These are phyloP conservation scores for Phocoena phocoena DNA, from an alignment of 2,113 vertebrate species.

Conservation along the genomic window DNA sequence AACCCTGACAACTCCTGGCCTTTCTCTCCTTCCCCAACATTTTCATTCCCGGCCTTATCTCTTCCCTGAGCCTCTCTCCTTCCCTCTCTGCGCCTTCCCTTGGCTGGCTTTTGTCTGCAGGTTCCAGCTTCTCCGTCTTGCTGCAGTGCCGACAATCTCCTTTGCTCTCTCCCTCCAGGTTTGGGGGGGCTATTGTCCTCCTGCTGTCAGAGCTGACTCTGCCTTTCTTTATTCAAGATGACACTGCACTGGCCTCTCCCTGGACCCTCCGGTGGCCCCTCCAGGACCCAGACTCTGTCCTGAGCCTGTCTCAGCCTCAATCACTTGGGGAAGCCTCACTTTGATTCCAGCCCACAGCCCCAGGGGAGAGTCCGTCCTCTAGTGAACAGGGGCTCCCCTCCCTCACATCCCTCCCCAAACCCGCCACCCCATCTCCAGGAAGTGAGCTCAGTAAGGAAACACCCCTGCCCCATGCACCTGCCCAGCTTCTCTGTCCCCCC, in stretches of 20 bases:
- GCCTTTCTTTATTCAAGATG: accelerated
- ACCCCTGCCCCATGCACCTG: accelerated
- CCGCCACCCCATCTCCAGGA: not conserved
- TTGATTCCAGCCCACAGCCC: not conserved
- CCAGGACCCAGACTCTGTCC: not conserved
- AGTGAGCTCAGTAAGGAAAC: not conserved
- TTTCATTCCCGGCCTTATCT: not conserved
- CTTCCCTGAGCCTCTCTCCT: not conserved
- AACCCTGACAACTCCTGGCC: accelerated
- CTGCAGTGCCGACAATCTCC: not conserved
- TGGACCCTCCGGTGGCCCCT: not conserved
- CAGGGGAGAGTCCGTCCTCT: not conserved
- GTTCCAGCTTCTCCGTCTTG: not conserved
- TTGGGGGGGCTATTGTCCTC: not conserved
- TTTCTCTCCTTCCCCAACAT: accelerated
- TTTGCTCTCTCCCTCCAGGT: not conserved
- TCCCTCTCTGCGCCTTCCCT: not conserved
- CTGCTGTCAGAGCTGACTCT: accelerated
- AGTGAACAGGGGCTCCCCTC: too few relatives aligned
- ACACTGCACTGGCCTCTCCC: not conserved
- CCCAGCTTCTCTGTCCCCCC: accelerated
- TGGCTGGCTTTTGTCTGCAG: not conserved
- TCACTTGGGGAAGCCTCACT: not conserved
- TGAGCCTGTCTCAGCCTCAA: not conserved
- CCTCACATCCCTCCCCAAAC: too few relatives aligned